Conservation (phyloP, 2,113 vertebrate species). For the Trinectes maculatus region DNA sequence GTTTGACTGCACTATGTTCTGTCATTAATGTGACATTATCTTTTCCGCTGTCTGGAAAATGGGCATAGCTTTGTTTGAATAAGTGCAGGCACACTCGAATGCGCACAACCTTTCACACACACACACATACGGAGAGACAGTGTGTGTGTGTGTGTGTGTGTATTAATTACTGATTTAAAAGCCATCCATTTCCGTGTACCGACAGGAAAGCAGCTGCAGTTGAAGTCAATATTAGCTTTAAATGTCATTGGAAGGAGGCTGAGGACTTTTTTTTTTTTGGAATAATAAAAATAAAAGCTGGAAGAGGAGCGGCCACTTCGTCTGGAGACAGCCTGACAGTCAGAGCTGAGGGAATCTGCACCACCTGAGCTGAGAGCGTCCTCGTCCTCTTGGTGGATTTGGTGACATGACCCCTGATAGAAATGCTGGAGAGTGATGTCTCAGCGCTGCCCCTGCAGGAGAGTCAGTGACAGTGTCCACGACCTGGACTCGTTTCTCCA, state of each 20-base stretch:
- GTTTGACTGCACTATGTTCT: constrained; percentile 23
- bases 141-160: not conserved
- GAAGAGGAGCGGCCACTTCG: too few species aligned
- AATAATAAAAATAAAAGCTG: too few species aligned
- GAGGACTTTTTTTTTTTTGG: too few species aligned
- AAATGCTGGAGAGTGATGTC: too few species aligned
- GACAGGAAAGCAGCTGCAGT: constrained; percentile 9
- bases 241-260: constrained; percentile 45
- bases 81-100: constrained; percentile 29
- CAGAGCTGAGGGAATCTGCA: too few species aligned
- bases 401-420: too few species aligned
- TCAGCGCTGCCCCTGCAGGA: too few species aligned
- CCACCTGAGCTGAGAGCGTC: too few species aligned
- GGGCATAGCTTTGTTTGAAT: constrained; percentile 57
- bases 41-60: constrained; percentile 30
- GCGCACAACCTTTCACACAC: constrained; percentile 3
- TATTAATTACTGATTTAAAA: constrained; percentile 55
- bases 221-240: constrained; percentile 59
- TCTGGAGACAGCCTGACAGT: too few species aligned
- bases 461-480: too few species aligned
- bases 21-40: constrained; percentile 59
- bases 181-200: constrained; percentile 36
- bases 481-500: too few species aligned
- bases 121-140: constrained; percentile 9
- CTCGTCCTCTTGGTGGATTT: too few species aligned